Evolutionary conservation across 2,797 vertebrate genomes (phyloP).

Genomic region (Chromis chromis): DNA sequence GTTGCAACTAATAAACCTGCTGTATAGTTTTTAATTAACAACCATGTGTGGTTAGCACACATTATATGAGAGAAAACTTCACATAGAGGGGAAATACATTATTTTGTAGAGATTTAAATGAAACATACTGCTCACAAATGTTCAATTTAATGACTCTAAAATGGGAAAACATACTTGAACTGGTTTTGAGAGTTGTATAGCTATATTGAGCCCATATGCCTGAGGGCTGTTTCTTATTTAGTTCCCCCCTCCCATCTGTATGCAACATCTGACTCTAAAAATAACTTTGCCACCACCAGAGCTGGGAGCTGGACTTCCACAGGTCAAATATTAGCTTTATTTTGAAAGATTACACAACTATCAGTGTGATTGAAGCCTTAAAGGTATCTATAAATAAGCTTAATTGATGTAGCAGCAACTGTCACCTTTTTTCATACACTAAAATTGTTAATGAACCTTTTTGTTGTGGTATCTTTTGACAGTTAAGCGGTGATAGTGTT

Average conservation of each 20-base stretch:
- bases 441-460: neutral
- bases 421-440: slow-evolving; percentile 2
- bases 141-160: slow-evolving; percentile 8
- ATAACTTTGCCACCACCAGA: slow-evolving; percentile 63
- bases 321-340: slow-evolving; percentile 49
- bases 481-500: neutral
- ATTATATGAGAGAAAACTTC: neutral
- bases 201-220: slow-evolving; percentile 40
- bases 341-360: slow-evolving; percentile 49
- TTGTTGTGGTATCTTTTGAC: neutral
- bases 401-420: neutral
- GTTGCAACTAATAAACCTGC: too few species aligned
- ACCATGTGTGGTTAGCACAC: neutral
- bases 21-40: neutral
- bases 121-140: neutral
- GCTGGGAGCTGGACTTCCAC: slow-evolving; percentile 54
- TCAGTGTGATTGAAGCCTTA: slow-evolving; percentile 17
- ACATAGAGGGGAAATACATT: neutral
- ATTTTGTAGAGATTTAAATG: neutral
- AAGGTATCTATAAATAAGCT: neutral
- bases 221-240: slow-evolving; percentile 47
- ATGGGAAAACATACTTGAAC: slow-evolving; percentile 18
- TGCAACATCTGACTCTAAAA: slow-evolving; percentile 73
- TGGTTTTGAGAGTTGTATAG: slow-evolving; percentile 19
- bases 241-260: slow-evolving; percentile 48